Evolutionary conservation across 2,888 invertebrate genomes (phyloP).

Genomic region (Nineta flava): DNA sequence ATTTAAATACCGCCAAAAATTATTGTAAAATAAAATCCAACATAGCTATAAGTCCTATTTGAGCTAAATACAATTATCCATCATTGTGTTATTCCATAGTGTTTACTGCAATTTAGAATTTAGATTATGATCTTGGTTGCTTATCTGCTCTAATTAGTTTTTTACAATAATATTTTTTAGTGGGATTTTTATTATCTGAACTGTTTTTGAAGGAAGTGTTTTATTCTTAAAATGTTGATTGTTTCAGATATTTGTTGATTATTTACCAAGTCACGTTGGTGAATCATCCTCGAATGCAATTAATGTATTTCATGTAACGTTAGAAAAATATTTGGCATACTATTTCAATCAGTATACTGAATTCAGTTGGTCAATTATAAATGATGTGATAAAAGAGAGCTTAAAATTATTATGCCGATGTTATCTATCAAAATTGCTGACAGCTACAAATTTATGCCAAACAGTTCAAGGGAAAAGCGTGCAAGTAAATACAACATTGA

Average conservation of each 20-base stretch:
- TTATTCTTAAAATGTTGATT: no score
- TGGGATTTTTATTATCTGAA: no score
- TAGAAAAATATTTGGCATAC: conserved; percentile 31
- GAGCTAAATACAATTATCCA: no score
- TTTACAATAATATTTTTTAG: no score
- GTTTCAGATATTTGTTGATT: conserved; percentile 43
- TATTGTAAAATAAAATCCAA: no score
- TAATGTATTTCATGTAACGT: conserved; percentile 31
- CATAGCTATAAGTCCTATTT: no score
- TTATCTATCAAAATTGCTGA: conserved; percentile 30
- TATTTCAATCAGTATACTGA: conserved; percentile 23
- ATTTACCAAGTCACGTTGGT: conserved; percentile 48
- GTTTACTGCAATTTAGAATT: no score
- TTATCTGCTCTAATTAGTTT: no score
- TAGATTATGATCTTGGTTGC: no score
- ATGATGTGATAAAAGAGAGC: conserved; percentile 33
- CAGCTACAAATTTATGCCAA: background rate
- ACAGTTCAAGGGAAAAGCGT: background rate
- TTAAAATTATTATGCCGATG: conserved; percentile 44
- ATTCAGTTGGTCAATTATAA: conserved; percentile 24
- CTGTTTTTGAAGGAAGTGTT: no score
- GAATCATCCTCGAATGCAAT: conserved; percentile 30
- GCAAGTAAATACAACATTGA: background rate
- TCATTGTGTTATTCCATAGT: no score
- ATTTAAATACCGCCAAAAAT: no score